Base-by-base conservation (phyloP, 1,140 invertebrate genomes). In the Drosophila nebulosa region DNA sequence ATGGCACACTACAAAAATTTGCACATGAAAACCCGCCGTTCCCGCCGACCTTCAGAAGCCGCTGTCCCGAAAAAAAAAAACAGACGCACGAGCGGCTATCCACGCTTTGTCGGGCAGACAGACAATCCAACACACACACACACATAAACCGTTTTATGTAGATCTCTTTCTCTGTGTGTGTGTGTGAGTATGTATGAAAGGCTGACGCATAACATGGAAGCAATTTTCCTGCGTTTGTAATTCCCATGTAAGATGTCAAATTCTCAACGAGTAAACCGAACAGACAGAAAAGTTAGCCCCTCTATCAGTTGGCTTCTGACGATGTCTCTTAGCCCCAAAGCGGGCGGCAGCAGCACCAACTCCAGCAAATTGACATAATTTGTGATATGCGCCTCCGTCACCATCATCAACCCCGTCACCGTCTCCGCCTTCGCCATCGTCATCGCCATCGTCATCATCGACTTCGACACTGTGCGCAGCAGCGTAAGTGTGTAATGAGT, bases 161-260 rank as follows among this genome's bases (percentile, higher is more conserved):
- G 30, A 22, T 52, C 21, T 61, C 58, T 60, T 26, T 35, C 50
- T 56, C 32, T 21, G 36, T n/a, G 24, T 66, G 55, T 66, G 36
- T 46, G 39, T 66, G 61, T 81, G 70, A 62, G 30, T 74, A n/a
- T 39, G 4, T 14, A 39, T 14, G 3, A 39, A 39, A 64, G 72
- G 69, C 59, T 85, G 76, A 77, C 68, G 65, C 80, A 84, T 75
- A 84, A 84, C 80, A 85, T 85, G 84, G 78, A 78, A 86, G 74
- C 80, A 74, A 85, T 88, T 86, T 86, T 88, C 83, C 78, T 81
- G 70, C 81, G 81, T 86, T 88, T 88, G 83, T 89, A 83, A 88
- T 89, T 89, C 84, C 84, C 83, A 88, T 88, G 83, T 88, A 88
- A 88, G 84, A 84, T 83, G 83, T 88, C 83, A 88, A 88, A 83